Base-by-base conservation (phyloP, 2,888 invertebrate genomes). In the Clanis bilineata region DNA sequence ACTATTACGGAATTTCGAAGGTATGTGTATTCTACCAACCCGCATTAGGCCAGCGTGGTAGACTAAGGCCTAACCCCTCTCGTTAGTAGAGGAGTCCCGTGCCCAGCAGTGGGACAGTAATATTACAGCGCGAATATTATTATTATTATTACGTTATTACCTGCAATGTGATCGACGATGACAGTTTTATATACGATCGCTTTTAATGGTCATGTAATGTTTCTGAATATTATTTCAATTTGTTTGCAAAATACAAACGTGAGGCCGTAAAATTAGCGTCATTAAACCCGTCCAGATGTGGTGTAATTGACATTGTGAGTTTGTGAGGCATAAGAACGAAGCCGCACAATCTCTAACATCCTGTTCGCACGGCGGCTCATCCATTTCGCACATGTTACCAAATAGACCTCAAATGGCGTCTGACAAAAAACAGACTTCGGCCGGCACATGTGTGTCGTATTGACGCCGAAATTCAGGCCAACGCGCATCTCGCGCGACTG, bases 361-460 rank as follows among this genome's bases (percentile, higher is more conserved):
- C 80, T 84, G 77, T 78, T 74, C 63, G 68, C 67, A 66, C 72
- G 72, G 73, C 73, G 71, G 73, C 67, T 67, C 70, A 73, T 80
- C 71, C 73, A 82, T 82, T 88, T 88, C 67, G 89, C 90, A 90
- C 84, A 90, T 90, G 90, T 87, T 78, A 77, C 77, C 72, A 71
- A 81, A 76, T 78, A 78, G 76, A 77, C 76, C 82, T 88, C 85
- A 82, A 79, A 84, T 86, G 85, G 80, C 68, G 77, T 72, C 76
- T 79, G 83, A 90, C 87, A 90, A 90, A 91, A 90, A 91, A 86
- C 89, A 84, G 80, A 79, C 74, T 65, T 63, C 63, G 70, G 74
- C 70, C 66, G 73, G 73, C 88, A 86, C 85, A 88, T 86, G 84
- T 88, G 83, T 69, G 60, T 60, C 57, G 67, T 66, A 69, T 65